phyloP scores from a whole-genome alignment of 2,113 vertebrate genomes.

The Melanocharis versteri region DNA sequence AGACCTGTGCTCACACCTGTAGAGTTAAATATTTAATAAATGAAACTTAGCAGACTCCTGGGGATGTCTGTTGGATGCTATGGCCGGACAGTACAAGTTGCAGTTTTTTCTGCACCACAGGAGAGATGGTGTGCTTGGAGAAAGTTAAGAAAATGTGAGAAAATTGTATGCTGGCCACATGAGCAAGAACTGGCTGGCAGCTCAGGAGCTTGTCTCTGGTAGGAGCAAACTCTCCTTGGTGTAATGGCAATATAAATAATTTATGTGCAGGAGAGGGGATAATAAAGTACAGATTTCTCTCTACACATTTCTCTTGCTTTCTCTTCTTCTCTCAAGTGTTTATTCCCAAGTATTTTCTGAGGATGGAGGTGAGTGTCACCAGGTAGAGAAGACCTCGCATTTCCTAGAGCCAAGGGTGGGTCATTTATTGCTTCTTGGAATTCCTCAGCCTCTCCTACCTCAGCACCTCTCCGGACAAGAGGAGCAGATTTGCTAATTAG shows the following conservation, averaged over 20 bases:
- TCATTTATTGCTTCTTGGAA: background rate
- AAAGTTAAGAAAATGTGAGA: background rate
- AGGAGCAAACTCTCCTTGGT: background rate
- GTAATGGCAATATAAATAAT: background rate
- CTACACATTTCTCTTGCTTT: background rate
- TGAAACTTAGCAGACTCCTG: background rate
- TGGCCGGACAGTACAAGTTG: background rate
- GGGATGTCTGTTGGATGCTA: background rate
- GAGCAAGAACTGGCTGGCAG: background rate
- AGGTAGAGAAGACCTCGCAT: background rate
- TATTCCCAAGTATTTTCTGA: background rate
- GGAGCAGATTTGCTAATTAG: background rate
- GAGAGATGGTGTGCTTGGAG: background rate
- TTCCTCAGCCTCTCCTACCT: background rate
- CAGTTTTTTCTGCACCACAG: rapidly evolving
- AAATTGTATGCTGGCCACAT: background rate
- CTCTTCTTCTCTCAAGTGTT: background rate
- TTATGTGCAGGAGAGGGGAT: background rate
- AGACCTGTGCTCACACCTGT: background rate
- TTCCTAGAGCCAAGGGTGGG: background rate
- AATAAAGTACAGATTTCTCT: background rate
- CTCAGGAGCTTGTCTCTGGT: background rate
- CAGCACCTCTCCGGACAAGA: background rate
- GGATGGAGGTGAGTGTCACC: background rate
- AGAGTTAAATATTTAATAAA: background rate